Evolutionary conservation across 2,888 invertebrate genomes (phyloP).

Genomic region (Sympetrum striolatum): DNA sequence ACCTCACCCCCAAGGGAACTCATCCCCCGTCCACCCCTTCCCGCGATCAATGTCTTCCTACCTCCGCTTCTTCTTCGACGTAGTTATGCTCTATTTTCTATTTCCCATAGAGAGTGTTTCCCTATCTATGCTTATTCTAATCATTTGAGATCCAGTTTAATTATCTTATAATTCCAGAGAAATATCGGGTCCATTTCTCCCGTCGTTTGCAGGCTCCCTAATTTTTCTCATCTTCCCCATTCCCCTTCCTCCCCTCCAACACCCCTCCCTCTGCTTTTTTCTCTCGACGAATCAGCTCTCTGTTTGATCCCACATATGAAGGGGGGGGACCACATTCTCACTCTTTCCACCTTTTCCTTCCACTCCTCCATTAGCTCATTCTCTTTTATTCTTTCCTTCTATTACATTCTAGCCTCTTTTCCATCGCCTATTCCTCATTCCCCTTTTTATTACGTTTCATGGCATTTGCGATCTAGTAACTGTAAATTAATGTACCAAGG

Average conservation of each 20-base stretch:
- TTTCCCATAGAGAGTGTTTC: too few relatives aligned
- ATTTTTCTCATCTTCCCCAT: background rate
- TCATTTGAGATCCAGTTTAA: too few relatives aligned
- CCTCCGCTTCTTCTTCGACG: too few relatives aligned
- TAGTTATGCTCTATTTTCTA: too few relatives aligned
- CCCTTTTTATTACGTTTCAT: background rate
- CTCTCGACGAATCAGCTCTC: constrained; percentile 27
- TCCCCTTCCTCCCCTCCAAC: background rate
- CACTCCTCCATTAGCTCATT: background rate
- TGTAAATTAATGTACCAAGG: too few relatives aligned
- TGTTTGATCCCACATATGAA: background rate
- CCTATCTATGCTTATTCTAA: too few relatives aligned
- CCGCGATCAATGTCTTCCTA: too few relatives aligned
- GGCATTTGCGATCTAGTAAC: background rate
- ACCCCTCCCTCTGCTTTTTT: constrained; percentile 1
- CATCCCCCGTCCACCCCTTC: background rate
- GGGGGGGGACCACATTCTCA: background rate
- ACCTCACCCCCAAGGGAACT: background rate
- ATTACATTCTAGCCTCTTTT: background rate
- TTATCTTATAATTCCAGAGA: too few relatives aligned
- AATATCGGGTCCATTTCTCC: too few relatives aligned
- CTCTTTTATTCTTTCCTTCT: background rate
- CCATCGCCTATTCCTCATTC: background rate
- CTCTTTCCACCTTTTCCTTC: background rate
- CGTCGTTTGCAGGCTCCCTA: background rate